phyloP scores from a whole-genome alignment of 2,888 invertebrate species.

The Sphaerophoria taeniata region DNA sequence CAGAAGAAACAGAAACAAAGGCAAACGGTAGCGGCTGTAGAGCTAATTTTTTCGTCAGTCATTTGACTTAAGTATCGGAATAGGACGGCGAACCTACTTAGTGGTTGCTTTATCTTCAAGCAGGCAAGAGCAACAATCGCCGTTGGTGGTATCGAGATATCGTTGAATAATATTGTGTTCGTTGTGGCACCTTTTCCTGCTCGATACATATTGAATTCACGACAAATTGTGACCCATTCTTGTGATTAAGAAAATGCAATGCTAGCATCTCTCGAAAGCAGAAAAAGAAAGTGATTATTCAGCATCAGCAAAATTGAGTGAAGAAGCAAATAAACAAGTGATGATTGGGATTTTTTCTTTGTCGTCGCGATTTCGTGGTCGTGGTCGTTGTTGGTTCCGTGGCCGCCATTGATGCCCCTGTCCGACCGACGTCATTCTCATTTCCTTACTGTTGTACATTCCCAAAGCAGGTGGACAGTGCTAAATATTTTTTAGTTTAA shows the following conservation, averaged over 20 bases:
- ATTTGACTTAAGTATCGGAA: conserved; percentile 69
- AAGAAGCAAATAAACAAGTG: conserved; percentile 57
- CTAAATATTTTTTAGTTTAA: conserved; percentile 51
- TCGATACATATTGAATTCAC: no score
- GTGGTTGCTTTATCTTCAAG: conserved; percentile 69
- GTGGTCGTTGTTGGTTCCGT: conserved; percentile 4
- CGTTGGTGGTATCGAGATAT: conserved; percentile 7
- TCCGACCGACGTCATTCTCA: no score
- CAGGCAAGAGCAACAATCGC: conserved; percentile 67
- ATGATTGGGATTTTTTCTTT: conserved; percentile 34
- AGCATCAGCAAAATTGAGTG: conserved; percentile 14
- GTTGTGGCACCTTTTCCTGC: neutral
- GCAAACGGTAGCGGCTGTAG: conserved; percentile 26
- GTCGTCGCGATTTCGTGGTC: conserved; percentile 18
- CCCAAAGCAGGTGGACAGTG: conserved; percentile 56
- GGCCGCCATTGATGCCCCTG: neutral
- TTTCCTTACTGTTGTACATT: conserved; percentile 18
- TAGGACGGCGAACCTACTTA: conserved; percentile 63
- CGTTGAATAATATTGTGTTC: conserved; percentile 25
- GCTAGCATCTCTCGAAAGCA: conserved; percentile 43
- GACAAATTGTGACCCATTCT: no score
- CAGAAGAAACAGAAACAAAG: neutral
- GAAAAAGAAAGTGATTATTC: conserved; percentile 54
- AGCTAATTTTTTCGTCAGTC: conserved; percentile 60
- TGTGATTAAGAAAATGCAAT: conserved; percentile 42